Evolutionary conservation across 2,888 invertebrate species (phyloP).

Genomic region (Pterostichus madidus): DNA sequence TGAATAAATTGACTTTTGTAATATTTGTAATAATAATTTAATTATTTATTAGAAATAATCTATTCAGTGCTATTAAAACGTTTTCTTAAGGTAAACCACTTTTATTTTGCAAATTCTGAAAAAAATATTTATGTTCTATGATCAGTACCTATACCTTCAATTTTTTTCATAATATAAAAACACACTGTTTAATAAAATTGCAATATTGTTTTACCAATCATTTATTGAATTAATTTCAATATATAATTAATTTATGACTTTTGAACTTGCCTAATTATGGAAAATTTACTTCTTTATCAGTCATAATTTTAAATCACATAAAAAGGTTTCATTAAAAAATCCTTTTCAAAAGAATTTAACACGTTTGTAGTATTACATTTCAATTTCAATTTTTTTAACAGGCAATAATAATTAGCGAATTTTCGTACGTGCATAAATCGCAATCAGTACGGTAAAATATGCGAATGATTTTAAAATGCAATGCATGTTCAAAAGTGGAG

Average conservation of each 20-base stretch:
- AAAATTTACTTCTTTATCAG: background rate
- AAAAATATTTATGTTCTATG: too few relatives aligned
- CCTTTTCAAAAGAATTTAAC: background rate
- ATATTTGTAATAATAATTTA: too few relatives aligned
- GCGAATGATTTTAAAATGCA: constrained; percentile 30
- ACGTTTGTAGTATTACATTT: background rate
- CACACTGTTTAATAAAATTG: background rate
- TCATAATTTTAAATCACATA: background rate
- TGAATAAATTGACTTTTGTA: too few relatives aligned
- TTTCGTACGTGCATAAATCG: constrained; percentile 17
- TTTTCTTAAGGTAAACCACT: too few relatives aligned
- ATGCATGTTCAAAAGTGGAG: constrained; percentile 20
- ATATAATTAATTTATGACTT: background rate
- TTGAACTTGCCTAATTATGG: background rate
- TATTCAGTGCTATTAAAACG: too few relatives aligned
- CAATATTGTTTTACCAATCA: too few relatives aligned
- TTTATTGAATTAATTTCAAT: background rate
- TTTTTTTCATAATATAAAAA: too few relatives aligned
- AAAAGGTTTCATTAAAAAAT: background rate
- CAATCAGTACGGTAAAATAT: constrained; percentile 10
- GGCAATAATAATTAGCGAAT: constrained; percentile 20
- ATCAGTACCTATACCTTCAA: too few relatives aligned
- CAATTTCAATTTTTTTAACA: constrained; percentile 7
- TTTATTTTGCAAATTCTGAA: too few relatives aligned
- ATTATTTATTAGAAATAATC: too few relatives aligned